Evolutionary conservation across 2,113 vertebrate species (phyloP), one percentile per base, ranked within the genome.

Genomic region (Sinocyclocheilus maitianheensis): DNA sequence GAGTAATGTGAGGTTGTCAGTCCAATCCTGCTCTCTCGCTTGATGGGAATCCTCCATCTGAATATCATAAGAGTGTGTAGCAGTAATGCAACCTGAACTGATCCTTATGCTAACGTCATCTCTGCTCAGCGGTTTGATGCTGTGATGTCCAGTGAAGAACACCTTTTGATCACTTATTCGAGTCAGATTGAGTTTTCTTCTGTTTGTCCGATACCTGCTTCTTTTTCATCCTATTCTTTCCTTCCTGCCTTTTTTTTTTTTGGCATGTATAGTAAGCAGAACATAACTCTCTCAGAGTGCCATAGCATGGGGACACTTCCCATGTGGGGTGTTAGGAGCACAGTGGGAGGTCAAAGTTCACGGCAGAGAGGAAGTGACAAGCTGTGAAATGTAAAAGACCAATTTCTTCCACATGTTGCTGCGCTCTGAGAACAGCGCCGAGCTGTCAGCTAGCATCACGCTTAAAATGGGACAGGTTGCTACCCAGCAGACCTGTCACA

Each of bases 341-440:
- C 95, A 94, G 40, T 46, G 92, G 95, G 96, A 95, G 97, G 97
- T 98, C 97, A 98, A 94, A 95, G 97, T 96, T 97, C 95, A 95
- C 93, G 91, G 94, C 93, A 94, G 93, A 94, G 95, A 98, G 98
- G 98, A 99, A 99, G 97, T 97, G 96, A 97, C 97, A 98, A 97
- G 97, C 98, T 99, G 97, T 96, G 98, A 99, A 98, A 97, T 95
- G 96, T 97, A 97, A 97, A 97, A 97, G 97, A 97, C 95, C 97
- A 98, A 99, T 98, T 97, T 96, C 96, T 99, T 97, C 98, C 98
- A 99, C 97, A 99, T 99, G 98, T 98, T 97, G 88, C 92, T 91
- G 92, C 91, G 92, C 95, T 96, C 93, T 92, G 87, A 96, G 94
- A 98, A 96, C 95, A 94, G 95, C 91, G 94, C 95, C 93, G 93